These are phyloP conservation scores for Solenopsis fugax DNA, from an alignment of 1,140 invertebrate species.

Conservation along the genomic window DNA sequence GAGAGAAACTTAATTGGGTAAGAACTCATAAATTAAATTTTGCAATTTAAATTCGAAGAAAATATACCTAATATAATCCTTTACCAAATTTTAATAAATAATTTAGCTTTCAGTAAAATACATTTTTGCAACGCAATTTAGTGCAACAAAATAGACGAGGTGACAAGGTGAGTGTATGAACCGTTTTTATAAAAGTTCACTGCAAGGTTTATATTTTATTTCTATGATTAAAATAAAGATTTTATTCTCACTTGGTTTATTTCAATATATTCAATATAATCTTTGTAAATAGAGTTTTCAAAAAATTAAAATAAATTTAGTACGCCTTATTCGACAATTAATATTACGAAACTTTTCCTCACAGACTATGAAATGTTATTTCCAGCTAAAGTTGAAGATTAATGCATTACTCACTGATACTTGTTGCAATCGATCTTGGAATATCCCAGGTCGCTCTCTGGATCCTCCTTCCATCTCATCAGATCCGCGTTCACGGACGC, in stretches of 20 bases:
- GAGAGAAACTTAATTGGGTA: not conserved
- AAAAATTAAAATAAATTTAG: too few relatives aligned
- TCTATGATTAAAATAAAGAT: too few relatives aligned
- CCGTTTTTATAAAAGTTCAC: too few relatives aligned
- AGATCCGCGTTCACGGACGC: constrained; percentile 90
- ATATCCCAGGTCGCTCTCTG: constrained; percentile 87
- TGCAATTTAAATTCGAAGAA: not conserved
- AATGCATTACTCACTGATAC: constrained; percentile 88
- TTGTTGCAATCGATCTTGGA: constrained; percentile 90
- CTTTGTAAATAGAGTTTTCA: too few relatives aligned
- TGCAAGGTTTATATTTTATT: too few relatives aligned
- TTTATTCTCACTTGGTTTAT: too few relatives aligned
- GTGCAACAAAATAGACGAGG: too few relatives aligned
- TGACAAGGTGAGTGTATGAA: too few relatives aligned
- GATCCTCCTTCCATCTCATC: constrained; percentile 89
- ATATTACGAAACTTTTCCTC: not conserved
- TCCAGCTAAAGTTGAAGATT: not conserved
- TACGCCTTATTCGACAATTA: too few relatives aligned
- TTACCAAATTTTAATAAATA: not conserved
- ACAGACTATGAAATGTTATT: not conserved
- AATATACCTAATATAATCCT: not conserved
- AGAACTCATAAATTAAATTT: not conserved
- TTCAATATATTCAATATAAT: too few relatives aligned
- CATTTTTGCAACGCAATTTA: not conserved
- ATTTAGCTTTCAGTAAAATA: not conserved